These are phyloP conservation scores for Acanthoscelides obtectus DNA, from an alignment of 2,888 invertebrate species.

Conservation along the genomic window DNA sequence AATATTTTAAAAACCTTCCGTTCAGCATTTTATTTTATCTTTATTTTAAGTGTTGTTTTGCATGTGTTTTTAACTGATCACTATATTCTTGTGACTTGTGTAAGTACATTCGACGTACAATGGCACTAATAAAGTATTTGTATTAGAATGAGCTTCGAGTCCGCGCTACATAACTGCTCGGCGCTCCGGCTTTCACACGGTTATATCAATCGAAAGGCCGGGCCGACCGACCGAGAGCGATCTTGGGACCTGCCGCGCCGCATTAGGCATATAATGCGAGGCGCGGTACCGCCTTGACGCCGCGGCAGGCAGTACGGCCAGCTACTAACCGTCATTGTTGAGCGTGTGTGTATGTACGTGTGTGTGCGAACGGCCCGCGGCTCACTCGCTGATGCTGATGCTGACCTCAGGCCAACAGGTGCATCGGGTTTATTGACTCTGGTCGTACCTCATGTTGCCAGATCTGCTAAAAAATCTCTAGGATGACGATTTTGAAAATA, in stretches of 20 bases:
- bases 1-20: too few relatives aligned
- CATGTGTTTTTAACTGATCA: too few relatives aligned
- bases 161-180: background rate
- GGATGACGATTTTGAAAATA: background rate
- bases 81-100: too few relatives aligned
- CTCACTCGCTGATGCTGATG: slow-evolving; percentile 14
- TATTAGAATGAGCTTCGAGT: background rate
- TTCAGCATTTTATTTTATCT: too few relatives aligned
- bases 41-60: too few relatives aligned
- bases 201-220: background rate
- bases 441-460: slow-evolving; percentile 11
- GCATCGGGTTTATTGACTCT: slow-evolving; percentile 50
- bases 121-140: too few relatives aligned
- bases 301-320: slow-evolving; percentile 8
- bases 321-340: background rate
- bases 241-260: background rate
- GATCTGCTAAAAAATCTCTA: background rate
- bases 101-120: too few relatives aligned
- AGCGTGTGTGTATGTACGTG: slow-evolving; percentile 20
- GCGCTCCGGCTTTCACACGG: background rate
- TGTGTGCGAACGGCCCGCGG: background rate
- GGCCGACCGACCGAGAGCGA: background rate
- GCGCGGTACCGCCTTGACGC: slow-evolving; percentile 6
- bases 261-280: slow-evolving; percentile 1
- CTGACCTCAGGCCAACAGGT: slow-evolving; percentile 49